Evolutionary conservation across 2,888 invertebrate genomes (phyloP).

Genomic region (Lithophane semibrunnea): DNA sequence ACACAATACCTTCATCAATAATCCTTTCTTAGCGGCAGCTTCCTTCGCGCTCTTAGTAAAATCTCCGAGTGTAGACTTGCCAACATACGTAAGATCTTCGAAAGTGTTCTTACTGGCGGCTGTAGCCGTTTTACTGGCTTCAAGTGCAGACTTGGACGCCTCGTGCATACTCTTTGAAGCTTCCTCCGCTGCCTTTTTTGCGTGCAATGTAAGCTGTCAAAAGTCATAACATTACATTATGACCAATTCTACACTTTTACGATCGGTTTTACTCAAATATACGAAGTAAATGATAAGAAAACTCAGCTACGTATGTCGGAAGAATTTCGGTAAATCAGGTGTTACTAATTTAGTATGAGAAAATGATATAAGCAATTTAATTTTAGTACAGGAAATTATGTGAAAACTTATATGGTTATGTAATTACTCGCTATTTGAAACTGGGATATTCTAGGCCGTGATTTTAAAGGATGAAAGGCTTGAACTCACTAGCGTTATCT

Average conservation of each 20-base stretch:
- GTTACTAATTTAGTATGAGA: background rate
- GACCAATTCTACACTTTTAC: background rate
- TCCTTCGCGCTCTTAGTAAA: conserved; percentile 97
- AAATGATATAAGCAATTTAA: conserved; percentile 40
- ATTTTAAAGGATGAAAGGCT: conserved; percentile 24
- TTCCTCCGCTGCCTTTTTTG: conserved; percentile 96
- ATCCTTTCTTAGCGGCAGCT: conserved; percentile 95
- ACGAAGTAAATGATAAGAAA: conserved; percentile 15
- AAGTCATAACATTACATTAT: conserved; percentile 12
- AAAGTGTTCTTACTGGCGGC: conserved; percentile 96
- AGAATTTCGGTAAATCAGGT: background rate
- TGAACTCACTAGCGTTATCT: conserved; percentile 24
- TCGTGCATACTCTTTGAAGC: conserved; percentile 95
- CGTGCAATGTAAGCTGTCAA: conserved; percentile 94
- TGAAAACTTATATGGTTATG: conserved; percentile 3
- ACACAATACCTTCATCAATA: conserved; percentile 92
- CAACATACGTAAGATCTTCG: conserved; percentile 96
- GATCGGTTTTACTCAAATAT: background rate
- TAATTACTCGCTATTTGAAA: conserved; percentile 9
- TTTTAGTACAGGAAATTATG: conserved; percentile 15
- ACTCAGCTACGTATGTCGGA: conserved; percentile 39
- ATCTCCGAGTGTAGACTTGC: conserved; percentile 97
- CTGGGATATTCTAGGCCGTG: conserved; percentile 27
- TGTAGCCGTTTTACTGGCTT: conserved; percentile 96
- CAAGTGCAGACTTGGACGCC: conserved; percentile 95